Evolutionary conservation across 2,888 invertebrate genomes (phyloP), one percentile per base, ranked within the genome.

Genomic region (Fragum fragum): DNA sequence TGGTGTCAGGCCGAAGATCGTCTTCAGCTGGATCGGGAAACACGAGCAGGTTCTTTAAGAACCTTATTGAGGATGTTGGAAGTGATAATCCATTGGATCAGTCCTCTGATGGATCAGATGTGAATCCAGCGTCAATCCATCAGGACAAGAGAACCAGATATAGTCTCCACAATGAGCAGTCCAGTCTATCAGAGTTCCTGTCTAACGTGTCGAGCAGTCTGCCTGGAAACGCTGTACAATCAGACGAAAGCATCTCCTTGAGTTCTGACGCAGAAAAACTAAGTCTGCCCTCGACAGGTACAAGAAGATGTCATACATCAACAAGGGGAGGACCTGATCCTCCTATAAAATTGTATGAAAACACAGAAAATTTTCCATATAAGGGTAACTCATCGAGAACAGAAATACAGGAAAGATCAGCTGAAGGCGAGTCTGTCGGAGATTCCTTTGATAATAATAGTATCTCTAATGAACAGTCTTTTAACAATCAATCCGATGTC

Each of bases 171-270:
- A 66, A 78, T 55, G 87, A 87, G 36, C 76, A 73, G 32, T 83
- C 83, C 53, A 85, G 85, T 52, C 66, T 83, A 32, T 83, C 83
- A 18, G 83, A 79, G 7, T 55, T 77, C 14, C 52, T 83, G n/a
- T 85, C 83, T 18, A 83, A 83, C 39, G 74, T 79, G 57, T 87
- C 87, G 11, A 83, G 76, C 61, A 82, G 82, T 57, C 73, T 68
- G 29, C 28, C 66, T 63, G 74, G 77, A 53, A 75, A 72, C 11
- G 55, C 61, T 21, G 36, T 18, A 0, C 61, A 73, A 53, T 85
- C 85, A 1, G 81, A 76, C 11, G 83, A 80, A 28, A 78, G 76
- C 18, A 47, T 81, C 36, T 85, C 87, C 1, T 1, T 83, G 0
- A 66, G 57, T 6, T 86, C 86, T 16, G 86, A 75, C 23, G 6